Percentiles rank a stretch among this genome's conserved stretches.
Conservation (phyloP, 2,888 invertebrate genomes). For the Dendrolimus pini region DNA sequence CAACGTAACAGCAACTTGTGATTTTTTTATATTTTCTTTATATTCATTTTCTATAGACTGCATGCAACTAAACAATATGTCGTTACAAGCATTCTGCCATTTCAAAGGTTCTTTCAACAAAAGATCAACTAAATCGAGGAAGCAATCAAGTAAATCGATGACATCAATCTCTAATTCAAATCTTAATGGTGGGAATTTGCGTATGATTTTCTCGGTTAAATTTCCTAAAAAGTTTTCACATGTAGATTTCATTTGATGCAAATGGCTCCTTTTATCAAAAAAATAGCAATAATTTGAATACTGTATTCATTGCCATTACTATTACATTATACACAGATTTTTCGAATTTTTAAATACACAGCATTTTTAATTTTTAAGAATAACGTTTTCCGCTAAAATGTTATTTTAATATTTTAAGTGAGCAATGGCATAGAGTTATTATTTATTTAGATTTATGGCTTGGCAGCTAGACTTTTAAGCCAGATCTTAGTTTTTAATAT, state of each 20-base stretch:
- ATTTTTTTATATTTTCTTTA: constrained; percentile 24
- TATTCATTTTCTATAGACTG: constrained; percentile 28
- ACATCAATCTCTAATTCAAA: constrained; percentile 47
- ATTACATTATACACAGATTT: no score
- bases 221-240: constrained; percentile 39
- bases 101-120: constrained; percentile 51
- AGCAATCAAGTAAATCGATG: constrained; percentile 45
- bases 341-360: no score
- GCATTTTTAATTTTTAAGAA: no score
- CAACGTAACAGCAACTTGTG: constrained; percentile 44
- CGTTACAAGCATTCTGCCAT: constrained; percentile 39
- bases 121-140: constrained; percentile 37
- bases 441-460: no score
- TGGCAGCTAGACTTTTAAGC: no score
- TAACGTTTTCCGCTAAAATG: no score
- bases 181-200: constrained; percentile 53
- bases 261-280: constrained; percentile 45
- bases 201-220: constrained; percentile 31
- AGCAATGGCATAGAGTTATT: no score
- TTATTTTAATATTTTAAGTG: no score
- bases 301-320: constrained; percentile 33
- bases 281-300: constrained; percentile 49
- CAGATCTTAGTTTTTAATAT: no score
- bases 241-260: constrained; percentile 37
- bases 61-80: constrained; percentile 50